Percentiles rank a stretch among this genome's conserved stretches.
Conservation (phyloP, 1,140 invertebrate genomes). For the Calliphora vicina region DNA sequence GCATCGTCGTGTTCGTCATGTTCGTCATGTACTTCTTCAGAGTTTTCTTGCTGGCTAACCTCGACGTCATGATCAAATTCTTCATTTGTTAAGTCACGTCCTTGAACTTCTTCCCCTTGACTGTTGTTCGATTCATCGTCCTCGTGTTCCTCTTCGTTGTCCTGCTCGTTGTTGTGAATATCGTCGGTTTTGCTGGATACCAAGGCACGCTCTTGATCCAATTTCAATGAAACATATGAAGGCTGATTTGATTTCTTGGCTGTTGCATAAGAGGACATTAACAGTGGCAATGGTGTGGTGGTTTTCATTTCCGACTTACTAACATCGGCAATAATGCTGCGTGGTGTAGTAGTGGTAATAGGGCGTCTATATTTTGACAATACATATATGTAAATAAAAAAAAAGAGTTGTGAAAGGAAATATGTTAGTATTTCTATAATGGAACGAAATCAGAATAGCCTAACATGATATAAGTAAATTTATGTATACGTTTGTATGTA, state of each 20-base stretch:
- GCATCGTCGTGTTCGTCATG: slow-evolving; percentile 42
- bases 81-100: slow-evolving; percentile 42
- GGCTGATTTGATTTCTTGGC: slow-evolving; percentile 48
- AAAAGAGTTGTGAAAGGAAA: slow-evolving; percentile 19
- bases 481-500: background rate
- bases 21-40: slow-evolving; percentile 38
- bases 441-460: background rate
- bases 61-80: slow-evolving; percentile 24
- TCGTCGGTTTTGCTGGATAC: slow-evolving; percentile 29
- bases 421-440: slow-evolving; percentile 31
- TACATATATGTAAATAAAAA: too few species aligned
- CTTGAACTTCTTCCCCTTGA: slow-evolving; percentile 41
- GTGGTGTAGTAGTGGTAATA: slow-evolving; percentile 60
- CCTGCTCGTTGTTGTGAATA: background rate
- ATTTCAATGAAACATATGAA: slow-evolving; percentile 55
- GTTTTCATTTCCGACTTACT: slow-evolving; percentile 36
- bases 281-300: slow-evolving; percentile 54
- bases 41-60: slow-evolving; percentile 29
- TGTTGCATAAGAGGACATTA: slow-evolving; percentile 53
- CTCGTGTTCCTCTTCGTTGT: slow-evolving; percentile 30
- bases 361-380: slow-evolving; percentile 49
- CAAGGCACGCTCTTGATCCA: slow-evolving; percentile 57
- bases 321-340: slow-evolving; percentile 38
- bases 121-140: slow-evolving; percentile 32
- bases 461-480: background rate